Conservation (phyloP, 2,888 invertebrate genomes). For the Pimpla rufipes region DNA sequence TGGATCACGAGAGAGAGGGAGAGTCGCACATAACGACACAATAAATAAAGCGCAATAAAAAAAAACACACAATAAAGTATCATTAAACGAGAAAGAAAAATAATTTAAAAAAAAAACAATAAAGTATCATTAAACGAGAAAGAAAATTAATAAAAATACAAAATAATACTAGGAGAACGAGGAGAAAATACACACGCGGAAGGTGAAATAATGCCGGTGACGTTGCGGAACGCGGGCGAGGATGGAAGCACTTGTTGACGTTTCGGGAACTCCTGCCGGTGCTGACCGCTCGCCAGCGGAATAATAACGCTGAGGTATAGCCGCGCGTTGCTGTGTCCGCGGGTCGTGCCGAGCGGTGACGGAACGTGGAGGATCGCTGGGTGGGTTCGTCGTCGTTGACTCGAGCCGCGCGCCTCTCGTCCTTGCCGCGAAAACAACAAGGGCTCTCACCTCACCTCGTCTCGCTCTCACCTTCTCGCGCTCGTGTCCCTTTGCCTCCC, state of each 20-base stretch:
- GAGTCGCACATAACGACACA: too few species aligned
- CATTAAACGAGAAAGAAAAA: too few species aligned
- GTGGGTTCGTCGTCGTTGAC: conserved; percentile 34
- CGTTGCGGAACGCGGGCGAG: conserved; percentile 35
- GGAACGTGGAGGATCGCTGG: conserved; percentile 26
- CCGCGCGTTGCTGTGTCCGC: conserved; percentile 13
- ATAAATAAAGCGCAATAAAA: too few species aligned
- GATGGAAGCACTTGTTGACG: conserved; percentile 43
- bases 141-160: background rate
- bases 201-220: conserved; percentile 12
- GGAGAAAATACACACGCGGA: background rate
- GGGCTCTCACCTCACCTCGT: conserved; percentile 8
- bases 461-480: background rate
- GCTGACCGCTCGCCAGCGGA: conserved; percentile 2
- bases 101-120: too few species aligned
- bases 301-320: conserved; percentile 31
- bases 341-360: conserved; percentile 24
- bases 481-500: too few species aligned
- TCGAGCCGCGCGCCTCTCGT: conserved; percentile 13
- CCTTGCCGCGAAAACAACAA: conserved; percentile 28
- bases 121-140: too few species aligned
- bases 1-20: background rate
- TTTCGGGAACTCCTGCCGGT: conserved; percentile 30
- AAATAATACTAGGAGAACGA: background rate
- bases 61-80: too few species aligned